A percentile compares a stretch with the other conserved stretches of the same genome.
Conservation (phyloP, 2,797 vertebrate species). For the Protonibea diacanthus region DNA sequence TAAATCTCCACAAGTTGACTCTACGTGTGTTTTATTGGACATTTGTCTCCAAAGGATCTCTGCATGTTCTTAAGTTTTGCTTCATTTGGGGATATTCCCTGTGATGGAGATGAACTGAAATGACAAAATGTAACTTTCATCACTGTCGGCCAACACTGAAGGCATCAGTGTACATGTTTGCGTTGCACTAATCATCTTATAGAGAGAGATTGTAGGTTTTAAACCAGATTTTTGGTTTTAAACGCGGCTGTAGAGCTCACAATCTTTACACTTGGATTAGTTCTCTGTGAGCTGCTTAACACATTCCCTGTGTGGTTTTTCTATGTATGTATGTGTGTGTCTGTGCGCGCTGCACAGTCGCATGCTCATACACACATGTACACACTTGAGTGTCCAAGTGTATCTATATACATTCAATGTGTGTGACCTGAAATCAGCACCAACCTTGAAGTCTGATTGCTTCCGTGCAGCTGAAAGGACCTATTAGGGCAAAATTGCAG, state of each 20-base stretch:
- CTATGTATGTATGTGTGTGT: neutral
- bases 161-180: conserved; percentile 32
- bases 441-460: conserved; percentile 45
- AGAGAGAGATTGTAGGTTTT: conserved; percentile 54
- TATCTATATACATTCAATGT: conserved; percentile 11
- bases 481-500: conserved; percentile 29
- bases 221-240: conserved; percentile 53
- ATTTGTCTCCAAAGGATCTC: neutral
- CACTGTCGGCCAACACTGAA: neutral
- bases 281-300: conserved; percentile 66
- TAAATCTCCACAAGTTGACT: neutral
- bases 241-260: conserved; percentile 53
- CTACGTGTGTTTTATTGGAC: neutral
- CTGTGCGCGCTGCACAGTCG: neutral
- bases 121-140: neutral
- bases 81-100: too few relatives aligned
- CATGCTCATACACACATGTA: neutral
- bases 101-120: conserved; percentile 4
- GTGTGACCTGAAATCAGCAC: conserved; percentile 22
- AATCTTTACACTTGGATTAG: conserved; percentile 67
- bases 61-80: too few relatives aligned
- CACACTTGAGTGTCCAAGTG: neutral
- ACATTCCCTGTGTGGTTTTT: conserved; percentile 29
- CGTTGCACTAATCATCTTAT: conserved; percentile 45
- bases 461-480: conserved; percentile 13